Conservation (phyloP, 2,797 vertebrate genomes). For the Gorsachius magnificus region DNA sequence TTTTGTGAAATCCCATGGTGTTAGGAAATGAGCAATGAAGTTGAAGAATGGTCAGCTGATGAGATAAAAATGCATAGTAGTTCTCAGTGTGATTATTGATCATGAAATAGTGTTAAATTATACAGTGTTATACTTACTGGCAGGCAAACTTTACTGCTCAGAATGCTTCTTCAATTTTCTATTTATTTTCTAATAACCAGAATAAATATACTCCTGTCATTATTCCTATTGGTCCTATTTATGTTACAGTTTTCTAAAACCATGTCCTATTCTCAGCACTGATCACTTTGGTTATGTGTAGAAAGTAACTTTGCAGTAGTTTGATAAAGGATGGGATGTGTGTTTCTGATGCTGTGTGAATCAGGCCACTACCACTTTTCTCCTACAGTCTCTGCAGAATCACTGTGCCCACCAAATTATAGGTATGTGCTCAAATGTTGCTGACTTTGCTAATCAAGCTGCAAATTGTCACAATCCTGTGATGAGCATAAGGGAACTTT, state of each 20-base stretch:
- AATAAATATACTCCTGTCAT: background rate
- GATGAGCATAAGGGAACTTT: background rate
- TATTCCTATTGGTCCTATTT: background rate
- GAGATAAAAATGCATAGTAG: background rate
- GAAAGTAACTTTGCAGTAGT: background rate
- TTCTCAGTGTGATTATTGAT: background rate
- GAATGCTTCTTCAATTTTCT: background rate
- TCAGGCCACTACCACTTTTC: too few relatives aligned
- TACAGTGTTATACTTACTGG: background rate
- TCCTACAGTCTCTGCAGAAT: background rate
- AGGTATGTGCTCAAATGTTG: background rate
- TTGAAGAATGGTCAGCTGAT: background rate
- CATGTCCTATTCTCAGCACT: background rate
- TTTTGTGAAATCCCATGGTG: background rate
- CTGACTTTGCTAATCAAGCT: background rate
- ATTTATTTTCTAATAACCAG: background rate
- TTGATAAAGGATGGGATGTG: background rate
- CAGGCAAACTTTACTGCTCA: background rate
- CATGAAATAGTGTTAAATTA: background rate
- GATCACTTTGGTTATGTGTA: background rate
- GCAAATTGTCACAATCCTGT: background rate
- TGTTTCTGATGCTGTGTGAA: background rate
- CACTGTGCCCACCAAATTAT: too few relatives aligned
- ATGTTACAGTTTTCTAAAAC: background rate
- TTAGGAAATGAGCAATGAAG: background rate